These are phyloP conservation scores for Agrilus biguttatus DNA, from an alignment of 2,888 invertebrate species.

Conservation along the genomic window DNA sequence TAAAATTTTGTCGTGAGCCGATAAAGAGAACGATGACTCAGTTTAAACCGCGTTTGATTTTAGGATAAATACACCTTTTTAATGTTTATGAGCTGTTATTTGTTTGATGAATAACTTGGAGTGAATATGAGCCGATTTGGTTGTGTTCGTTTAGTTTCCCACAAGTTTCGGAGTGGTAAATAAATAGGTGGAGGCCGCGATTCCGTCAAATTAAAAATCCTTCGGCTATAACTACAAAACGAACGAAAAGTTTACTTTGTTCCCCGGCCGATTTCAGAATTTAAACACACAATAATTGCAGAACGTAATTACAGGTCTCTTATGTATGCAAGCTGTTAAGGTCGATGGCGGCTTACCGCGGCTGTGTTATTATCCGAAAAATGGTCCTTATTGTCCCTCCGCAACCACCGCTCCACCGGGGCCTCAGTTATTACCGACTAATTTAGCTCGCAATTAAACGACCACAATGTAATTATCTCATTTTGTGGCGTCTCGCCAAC, in stretches of 20 bases:
- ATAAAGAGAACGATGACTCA: no score
- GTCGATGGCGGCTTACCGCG: constrained; percentile 9
- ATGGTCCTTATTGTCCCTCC: constrained; percentile 10
- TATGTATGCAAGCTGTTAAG: constrained; percentile 11
- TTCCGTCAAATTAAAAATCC: no score
- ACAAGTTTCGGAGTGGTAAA: no score
- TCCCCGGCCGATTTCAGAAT: constrained; percentile 24
- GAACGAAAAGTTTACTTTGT: constrained; percentile 21
- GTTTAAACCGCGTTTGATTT: no score
- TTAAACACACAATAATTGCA: constrained; percentile 28
- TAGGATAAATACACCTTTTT: no score
- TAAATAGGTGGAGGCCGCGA: no score
- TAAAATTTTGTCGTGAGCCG: no score
- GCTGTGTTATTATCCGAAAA: not conserved
- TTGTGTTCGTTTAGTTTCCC: no score
- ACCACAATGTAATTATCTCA: constrained; percentile 29
- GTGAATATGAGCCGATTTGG: no score
- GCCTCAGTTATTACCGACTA: constrained; percentile 31
- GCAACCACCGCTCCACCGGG: constrained; percentile 18
- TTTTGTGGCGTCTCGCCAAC: constrained; percentile 29
- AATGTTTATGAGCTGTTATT: no score
- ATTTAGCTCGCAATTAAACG: constrained; percentile 31
- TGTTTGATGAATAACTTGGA: no score
- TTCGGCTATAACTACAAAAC: no score
- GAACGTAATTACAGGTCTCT: constrained; percentile 22